A percentile compares a stretch with the other conserved stretches of the same genome.
These are phyloP conservation scores for Plutella xylostella DNA, from an alignment of 2,888 invertebrate genomes.

Conservation along the genomic window DNA sequence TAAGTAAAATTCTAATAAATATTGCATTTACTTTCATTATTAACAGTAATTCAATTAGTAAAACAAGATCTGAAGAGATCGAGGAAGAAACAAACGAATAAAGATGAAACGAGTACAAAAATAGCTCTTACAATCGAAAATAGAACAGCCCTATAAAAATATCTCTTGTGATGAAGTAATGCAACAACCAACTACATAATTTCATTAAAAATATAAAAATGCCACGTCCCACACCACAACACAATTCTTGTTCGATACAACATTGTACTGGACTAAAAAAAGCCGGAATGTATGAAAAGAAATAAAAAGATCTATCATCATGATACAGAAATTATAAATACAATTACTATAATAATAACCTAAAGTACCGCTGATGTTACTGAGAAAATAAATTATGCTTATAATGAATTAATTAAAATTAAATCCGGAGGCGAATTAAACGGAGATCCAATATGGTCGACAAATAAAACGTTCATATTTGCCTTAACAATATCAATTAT, in stretches of 20 bases:
- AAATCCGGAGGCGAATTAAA: no score
- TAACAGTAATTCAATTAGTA: no score
- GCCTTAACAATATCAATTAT: background rate
- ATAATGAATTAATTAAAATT: no score
- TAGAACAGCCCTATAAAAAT: constrained; percentile 25
- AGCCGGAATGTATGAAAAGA: constrained; percentile 39
- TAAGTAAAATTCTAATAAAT: no score
- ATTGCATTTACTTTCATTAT: no score
- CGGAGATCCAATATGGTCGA: no score
- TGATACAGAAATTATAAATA: constrained; percentile 70
- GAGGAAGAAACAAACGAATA: no score
- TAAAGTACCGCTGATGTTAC: constrained; percentile 3
- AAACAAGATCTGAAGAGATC: no score
- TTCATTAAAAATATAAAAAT: constrained; percentile 28
- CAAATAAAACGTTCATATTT: no score
- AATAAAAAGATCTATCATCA: constrained; percentile 35
- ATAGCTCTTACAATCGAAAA: constrained; percentile 28
- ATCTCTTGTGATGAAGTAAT: constrained; percentile 24
- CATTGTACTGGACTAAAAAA: constrained; percentile 29
- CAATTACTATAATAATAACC: constrained; percentile 17
- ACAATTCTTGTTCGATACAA: constrained; percentile 41
- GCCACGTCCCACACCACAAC: background rate
- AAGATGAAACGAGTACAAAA: constrained; percentile 36
- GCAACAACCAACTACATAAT: constrained; percentile 20
- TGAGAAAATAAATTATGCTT: constrained; percentile 34